These are phyloP conservation scores for Macaca nemestrina DNA, from an alignment of 2,113 vertebrate genomes.

Conservation along the genomic window DNA sequence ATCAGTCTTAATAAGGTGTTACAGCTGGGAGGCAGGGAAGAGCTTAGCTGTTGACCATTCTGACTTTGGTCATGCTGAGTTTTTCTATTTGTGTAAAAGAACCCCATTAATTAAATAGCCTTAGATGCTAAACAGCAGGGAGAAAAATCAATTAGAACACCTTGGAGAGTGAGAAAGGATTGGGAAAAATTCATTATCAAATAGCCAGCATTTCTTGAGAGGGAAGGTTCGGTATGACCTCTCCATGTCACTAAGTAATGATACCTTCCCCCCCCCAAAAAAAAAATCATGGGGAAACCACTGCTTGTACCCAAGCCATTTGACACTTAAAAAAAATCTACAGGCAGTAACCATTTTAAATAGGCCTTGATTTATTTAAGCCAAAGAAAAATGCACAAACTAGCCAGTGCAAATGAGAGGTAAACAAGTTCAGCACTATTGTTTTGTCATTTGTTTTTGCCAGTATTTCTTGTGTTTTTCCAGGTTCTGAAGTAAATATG, in stretches of 20 bases:
- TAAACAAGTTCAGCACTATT: not conserved
- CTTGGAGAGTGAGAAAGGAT: constrained; percentile 54
- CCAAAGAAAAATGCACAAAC: constrained; percentile 7
- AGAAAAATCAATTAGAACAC: constrained; percentile 72
- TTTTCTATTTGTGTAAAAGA: constrained; percentile 65
- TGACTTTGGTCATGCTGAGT: constrained; percentile 64
- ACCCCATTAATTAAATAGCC: constrained; percentile 70
- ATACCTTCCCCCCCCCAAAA: not conserved
- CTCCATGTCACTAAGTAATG: constrained; percentile 41
- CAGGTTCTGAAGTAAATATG: not conserved
- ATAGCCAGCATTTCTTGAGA: constrained; percentile 1
- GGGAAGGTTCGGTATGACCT: constrained; percentile 32
- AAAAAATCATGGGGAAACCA: constrained; percentile 9
- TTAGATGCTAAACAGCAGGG: constrained; percentile 65
- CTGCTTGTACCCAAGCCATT: not conserved
- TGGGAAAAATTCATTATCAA: constrained; percentile 66
- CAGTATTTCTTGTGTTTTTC: not conserved
- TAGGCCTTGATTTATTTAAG: constrained; percentile 20
- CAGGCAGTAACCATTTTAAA: not conserved
- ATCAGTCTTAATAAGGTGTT: constrained; percentile 13
- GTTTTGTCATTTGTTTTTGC: constrained; percentile 20
- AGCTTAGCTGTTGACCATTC: constrained; percentile 36
- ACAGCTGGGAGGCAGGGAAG: not conserved
- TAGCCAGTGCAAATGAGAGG: not conserved
- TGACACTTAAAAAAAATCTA: not conserved